Evolutionary conservation across 2,888 invertebrate genomes (phyloP), one percentile per base, ranked within the genome.

Genomic region (Harmothoe impar): DNA sequence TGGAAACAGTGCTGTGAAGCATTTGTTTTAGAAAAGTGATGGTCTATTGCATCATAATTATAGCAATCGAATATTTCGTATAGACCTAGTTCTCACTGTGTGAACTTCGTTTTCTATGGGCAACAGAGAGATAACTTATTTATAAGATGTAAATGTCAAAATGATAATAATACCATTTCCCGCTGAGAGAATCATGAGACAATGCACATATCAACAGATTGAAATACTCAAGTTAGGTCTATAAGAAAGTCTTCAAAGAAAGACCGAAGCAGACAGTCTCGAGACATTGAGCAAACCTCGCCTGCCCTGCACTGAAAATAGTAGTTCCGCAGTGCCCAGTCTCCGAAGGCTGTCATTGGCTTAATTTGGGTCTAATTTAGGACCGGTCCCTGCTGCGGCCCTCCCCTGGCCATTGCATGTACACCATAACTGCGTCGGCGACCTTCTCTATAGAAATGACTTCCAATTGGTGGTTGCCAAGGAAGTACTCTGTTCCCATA

Each of bases 351-450:
- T 17, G 81, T 43, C 23, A 81, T 81, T 81, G 81, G 35, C 81
- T 81, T 35, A 81, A 81, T 81, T 33, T 81, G 35, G 81, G 81
- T 81, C 35, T 81, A 81, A 81, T 81, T 81, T 81, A 35, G 81
- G 35, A 43, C 35, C 5, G 43, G 77, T 17, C 43, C 81, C 81
- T 17, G 25, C 33, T 35, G 23, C 81, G 81, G 77, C 31, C 29
- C 81, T 23, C 7, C 17, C n/a, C 35, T 81, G 43, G 43, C 33
- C 81, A 35, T 23, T 43, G 43, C 81, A 43, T 15, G 35, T 81
- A 81, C 81, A 81, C 15, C 81, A 81, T 81, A 33, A 33, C 43
- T 15, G 43, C 0, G 29, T n/a, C 62, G 17, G 43, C 43, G 81
- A 81, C 35, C 81, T 81, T 33, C 43, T 81, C 81, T 5, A 81